Conservation (phyloP, 2,888 invertebrate species). For the Molorchus minor region DNA sequence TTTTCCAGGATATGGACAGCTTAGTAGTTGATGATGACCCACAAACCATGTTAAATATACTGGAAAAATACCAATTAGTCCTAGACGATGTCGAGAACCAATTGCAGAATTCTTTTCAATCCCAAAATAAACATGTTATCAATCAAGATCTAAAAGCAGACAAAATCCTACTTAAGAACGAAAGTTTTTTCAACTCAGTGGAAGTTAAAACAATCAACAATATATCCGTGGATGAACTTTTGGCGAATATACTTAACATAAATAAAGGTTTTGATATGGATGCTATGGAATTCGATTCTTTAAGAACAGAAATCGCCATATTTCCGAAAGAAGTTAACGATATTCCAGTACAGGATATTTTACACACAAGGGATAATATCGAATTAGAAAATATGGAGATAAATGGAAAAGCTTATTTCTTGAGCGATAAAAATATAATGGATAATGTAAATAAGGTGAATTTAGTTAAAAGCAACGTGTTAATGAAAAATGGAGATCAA, state of each 20-base stretch:
- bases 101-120: conserved; percentile 24
- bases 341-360: conserved; percentile 44
- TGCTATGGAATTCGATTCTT: conserved; percentile 41
- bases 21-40: neutral
- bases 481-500: conserved; percentile 56
- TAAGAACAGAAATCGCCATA: conserved; percentile 49
- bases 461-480: conserved; percentile 49
- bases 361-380: conserved; percentile 45
- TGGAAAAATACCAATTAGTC: neutral
- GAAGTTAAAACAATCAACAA: conserved; percentile 50
- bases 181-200: conserved; percentile 47
- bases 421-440: conserved; percentile 46
- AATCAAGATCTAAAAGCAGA: conserved; percentile 47
- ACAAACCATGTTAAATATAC: neutral
- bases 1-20: too few species aligned
- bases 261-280: conserved; percentile 46
- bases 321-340: conserved; percentile 51
- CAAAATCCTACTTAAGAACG: conserved; percentile 46
- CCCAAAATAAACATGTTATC: conserved; percentile 33
- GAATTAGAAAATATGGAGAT: conserved; percentile 49
- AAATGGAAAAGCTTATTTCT: conserved; percentile 51
- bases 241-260: conserved; percentile 50
- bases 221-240: conserved; percentile 43
- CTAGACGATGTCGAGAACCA: conserved; percentile 7
- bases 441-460: conserved; percentile 53